Conservation (phyloP, 2,113 vertebrate species). For the Dinomys branickii region DNA sequence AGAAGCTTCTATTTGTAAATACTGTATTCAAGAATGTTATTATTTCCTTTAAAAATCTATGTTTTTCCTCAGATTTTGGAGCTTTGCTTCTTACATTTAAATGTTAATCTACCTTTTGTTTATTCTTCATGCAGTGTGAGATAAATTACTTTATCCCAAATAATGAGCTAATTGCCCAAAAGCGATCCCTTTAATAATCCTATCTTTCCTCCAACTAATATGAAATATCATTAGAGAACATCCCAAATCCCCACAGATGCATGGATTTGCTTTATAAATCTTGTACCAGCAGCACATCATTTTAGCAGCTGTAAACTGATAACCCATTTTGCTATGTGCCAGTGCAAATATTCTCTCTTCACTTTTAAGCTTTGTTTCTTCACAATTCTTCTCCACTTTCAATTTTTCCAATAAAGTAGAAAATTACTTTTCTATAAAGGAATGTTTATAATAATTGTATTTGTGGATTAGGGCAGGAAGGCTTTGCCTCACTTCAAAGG, state of each 20-base stretch:
- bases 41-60: neutral
- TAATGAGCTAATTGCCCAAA: neutral
- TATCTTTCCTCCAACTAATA: neutral
- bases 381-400: conserved; percentile 8
- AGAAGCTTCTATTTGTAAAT: neutral
- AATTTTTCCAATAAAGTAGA: neutral
- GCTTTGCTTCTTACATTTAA: conserved; percentile 35
- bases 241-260: neutral
- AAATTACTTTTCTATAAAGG: conserved; percentile 21
- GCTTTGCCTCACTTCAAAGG: neutral
- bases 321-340: neutral
- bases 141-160: conserved; percentile 33
- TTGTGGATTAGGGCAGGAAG: neutral
- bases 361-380: neutral
- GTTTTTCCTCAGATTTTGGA: conserved; percentile 25
- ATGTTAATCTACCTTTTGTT: neutral
- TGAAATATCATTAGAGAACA: neutral
- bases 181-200: neutral
- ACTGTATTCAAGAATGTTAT: neutral
- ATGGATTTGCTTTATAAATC: neutral
- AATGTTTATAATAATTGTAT: conserved; percentile 1
- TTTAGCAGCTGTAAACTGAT: neutral
- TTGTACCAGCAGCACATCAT: neutral
- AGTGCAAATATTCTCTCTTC: neutral
- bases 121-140: neutral